Conservation (phyloP, 64 coral and sea anemone genomes). For the Catalaphyllia jardinei region DNA sequence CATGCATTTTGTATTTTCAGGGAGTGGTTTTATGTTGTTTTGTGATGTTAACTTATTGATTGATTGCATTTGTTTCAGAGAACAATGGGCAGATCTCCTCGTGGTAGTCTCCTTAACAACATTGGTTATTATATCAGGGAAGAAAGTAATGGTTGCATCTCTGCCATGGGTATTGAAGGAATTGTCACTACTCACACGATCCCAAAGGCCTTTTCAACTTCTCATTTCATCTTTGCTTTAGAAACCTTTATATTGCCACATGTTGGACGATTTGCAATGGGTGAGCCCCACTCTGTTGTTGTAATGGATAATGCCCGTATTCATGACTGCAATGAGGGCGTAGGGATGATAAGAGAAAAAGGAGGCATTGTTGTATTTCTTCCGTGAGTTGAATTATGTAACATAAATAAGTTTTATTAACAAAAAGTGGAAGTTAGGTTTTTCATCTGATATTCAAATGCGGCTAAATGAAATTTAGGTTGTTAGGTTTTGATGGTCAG, state of each 20-base stretch:
- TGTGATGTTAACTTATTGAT: too few species aligned
- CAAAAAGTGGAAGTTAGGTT: too few species aligned
- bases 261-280: conserved; percentile 42
- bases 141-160: conserved; percentile 38
- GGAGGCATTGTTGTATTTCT: conserved; percentile 56
- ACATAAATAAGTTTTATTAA: too few species aligned
- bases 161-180: conserved; percentile 34
- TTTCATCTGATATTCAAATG: too few species aligned
- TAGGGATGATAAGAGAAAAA: conserved; percentile 20
- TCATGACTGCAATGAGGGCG: conserved; percentile 33
- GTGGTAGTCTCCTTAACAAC: background rate
- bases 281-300: conserved; percentile 46
- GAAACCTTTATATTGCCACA: conserved; percentile 15
- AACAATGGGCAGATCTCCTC: conserved; percentile 39
- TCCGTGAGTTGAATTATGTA: conserved; percentile 23
- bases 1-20: too few species aligned
- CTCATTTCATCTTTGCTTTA: conserved; percentile 46
- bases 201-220: conserved; percentile 15
- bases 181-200: conserved; percentile 49
- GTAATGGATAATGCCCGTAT: conserved; percentile 55
- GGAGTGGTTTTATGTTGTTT: too few species aligned
- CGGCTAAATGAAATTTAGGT: too few species aligned
- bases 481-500: too few species aligned
- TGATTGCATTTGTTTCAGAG: conserved; percentile 1
- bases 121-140: conserved; percentile 39